phyloP scores from a whole-genome alignment of 2,113 vertebrate genomes.

The Sminthopsis crassicaudata region DNA sequence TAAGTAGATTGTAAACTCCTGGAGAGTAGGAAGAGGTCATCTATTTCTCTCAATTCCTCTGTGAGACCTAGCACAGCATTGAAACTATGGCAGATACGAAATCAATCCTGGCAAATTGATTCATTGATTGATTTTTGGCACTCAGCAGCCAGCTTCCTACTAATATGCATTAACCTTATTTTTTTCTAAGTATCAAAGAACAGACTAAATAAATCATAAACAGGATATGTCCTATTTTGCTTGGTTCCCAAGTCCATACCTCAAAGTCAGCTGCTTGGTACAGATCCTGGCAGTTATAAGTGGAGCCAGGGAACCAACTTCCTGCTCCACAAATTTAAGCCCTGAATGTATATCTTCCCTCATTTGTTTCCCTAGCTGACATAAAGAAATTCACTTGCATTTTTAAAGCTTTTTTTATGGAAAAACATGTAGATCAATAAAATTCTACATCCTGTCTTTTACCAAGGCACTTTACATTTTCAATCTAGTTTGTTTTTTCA shows the following conservation, averaged over 20 bases:
- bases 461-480: constrained; percentile 12
- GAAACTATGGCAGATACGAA: constrained; percentile 16
- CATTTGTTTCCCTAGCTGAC: constrained; percentile 8
- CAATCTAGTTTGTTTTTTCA: constrained; percentile 41
- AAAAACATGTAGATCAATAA: neutral
- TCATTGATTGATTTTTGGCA: constrained; percentile 7
- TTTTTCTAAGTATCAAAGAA: constrained; percentile 35
- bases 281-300: neutral
- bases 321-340: neutral
- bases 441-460: neutral
- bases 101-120: constrained; percentile 19
- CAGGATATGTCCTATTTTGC: constrained; percentile 5
- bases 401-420: neutral
- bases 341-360: constrained; percentile 4
- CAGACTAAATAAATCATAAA: constrained; percentile 26
- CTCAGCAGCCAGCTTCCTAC: constrained; percentile 14
- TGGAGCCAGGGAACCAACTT: constrained; percentile 17
- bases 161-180: constrained; percentile 26
- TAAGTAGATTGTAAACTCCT: neutral
- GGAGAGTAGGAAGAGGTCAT: neutral
- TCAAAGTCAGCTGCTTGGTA: constrained; percentile 27
- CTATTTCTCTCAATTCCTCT: neutral
- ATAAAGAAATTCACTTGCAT: neutral
- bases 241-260: constrained; percentile 38
- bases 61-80: neutral